Base-by-base conservation (phyloP, 2,888 invertebrate species). In the Mimumesa dahlbomi region DNA sequence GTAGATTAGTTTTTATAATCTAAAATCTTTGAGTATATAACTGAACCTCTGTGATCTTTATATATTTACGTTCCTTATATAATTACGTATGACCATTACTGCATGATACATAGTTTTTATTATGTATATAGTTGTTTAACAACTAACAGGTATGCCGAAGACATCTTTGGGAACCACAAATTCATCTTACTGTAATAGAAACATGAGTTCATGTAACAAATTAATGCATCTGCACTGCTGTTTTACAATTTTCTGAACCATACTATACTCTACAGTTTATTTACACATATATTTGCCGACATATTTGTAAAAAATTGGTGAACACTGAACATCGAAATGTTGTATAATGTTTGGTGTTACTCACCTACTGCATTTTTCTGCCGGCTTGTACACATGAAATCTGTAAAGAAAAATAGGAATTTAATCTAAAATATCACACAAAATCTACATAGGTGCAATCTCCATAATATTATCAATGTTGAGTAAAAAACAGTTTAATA, bases 351-450 rank as follows among this genome's bases (percentile, higher is more conserved):
- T 40, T 13, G 43, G 34, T 2, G 42, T 46, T 45, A 64, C 64
- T 74, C 34, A 72, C 68, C 49, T 53, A 68, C 4, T 18, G 53
- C 42, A 58, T 58, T 48, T 25, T 62, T 69, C 36, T 16, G 31
- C 16, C 53, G 53, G n/a, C 45, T 54, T 57, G 59, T 49, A 64
- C 36, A 64, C 34, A 38, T 18, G 13, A 58, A 48, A 64, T 52
- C 71, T 73, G 58, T 4, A 22, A 72, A 64, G 4, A 43, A 57
- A 58, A 40, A 14, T 34, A 16, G n/a, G 2, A 34, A 3, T 36
- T 16, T 40, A 25, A 40, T 40, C 14, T 14, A 16, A 34, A 29
- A n/a, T 36, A 14, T 19, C 13, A 16, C 2, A 34, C 4, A 36
- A 31, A 18, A 11, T 38, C 1, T n/a, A n/a, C n/a, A n/a, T n/a